Percentiles rank a stretch among this genome's conserved stretches.
These are phyloP conservation scores for Cyanoramphus novaezelandiae DNA, from an alignment of 2,113 vertebrate genomes.

Conservation along the genomic window DNA sequence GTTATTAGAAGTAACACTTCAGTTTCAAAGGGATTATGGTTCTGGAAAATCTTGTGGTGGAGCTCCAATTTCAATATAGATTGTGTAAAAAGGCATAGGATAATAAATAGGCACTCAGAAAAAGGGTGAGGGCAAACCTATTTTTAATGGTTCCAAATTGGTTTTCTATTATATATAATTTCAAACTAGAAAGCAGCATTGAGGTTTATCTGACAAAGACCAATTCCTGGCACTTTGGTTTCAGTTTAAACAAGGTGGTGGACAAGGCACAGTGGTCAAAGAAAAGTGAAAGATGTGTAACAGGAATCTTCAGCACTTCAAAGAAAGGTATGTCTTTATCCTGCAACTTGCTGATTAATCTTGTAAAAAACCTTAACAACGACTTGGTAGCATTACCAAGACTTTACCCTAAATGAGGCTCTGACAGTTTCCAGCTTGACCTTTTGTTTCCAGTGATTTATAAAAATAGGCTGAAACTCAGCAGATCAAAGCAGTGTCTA, in stretches of 20 bases:
- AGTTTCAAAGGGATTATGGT: background rate
- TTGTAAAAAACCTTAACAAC: background rate
- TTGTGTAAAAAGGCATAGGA: background rate
- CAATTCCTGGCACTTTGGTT: background rate
- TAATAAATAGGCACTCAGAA: background rate
- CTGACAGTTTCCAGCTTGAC: background rate
- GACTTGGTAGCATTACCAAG: background rate
- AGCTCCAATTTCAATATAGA: background rate
- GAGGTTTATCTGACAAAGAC: background rate
- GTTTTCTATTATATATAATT: background rate
- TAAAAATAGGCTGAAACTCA: constrained; percentile 21
- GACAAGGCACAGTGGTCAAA: background rate
- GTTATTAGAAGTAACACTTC: background rate
- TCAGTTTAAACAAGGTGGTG: background rate
- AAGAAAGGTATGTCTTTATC: background rate
- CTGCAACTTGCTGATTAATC: background rate
- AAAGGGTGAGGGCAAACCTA: background rate
- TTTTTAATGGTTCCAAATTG: background rate
- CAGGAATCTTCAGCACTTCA: background rate
- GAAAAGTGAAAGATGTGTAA: background rate
- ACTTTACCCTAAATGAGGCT: background rate
- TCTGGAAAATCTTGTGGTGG: background rate
- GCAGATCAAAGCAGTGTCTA: constrained; percentile 14
- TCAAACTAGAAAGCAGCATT: background rate
- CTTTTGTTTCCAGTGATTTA: constrained; percentile 11